Conservation (phyloP, 2,888 invertebrate genomes). For the Clivina fossor region DNA sequence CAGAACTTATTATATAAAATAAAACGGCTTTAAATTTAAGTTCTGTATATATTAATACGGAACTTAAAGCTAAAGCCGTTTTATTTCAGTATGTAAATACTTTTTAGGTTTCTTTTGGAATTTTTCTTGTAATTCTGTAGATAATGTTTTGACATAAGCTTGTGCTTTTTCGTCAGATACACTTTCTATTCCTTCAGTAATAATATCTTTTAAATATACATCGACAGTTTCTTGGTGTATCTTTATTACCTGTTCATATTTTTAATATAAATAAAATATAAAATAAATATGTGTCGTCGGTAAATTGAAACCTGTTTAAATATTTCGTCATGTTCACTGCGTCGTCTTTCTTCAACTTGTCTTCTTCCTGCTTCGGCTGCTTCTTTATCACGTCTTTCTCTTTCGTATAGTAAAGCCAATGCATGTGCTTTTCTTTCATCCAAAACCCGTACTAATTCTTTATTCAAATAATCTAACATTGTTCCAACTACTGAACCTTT, state of each 20-base stretch:
- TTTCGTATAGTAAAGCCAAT: conserved; percentile 74
- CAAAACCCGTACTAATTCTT: conserved; percentile 73
- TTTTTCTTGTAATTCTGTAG: conserved; percentile 60
- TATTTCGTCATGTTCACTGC: conserved; percentile 77
- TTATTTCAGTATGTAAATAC: conserved; percentile 23
- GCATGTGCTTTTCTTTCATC: conserved; percentile 81
- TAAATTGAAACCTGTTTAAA: conserved; percentile 63
- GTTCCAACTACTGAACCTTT: conserved; percentile 74
- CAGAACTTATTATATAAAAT: too few species aligned
- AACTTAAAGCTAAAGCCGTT: conserved; percentile 7
- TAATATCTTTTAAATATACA: conserved; percentile 64
- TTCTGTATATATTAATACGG: conserved; percentile 8
- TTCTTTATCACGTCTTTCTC: conserved; percentile 74
- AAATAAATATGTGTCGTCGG: background rate
- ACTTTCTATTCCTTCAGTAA: conserved; percentile 62
- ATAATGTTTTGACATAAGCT: conserved; percentile 57
- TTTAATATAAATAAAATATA: background rate
- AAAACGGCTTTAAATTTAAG: background rate
- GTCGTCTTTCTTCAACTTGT: conserved; percentile 72
- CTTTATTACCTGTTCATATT: conserved; percentile 54
- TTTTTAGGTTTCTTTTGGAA: conserved; percentile 51
- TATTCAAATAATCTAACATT: conserved; percentile 72
- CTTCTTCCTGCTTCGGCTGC: conserved; percentile 78
- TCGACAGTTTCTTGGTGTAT: conserved; percentile 64
- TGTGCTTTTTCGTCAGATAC: conserved; percentile 60